Evolutionary conservation across 2,113 vertebrate genomes (phyloP), one percentile per base, ranked within the genome.

Genomic region (Amphilophus citrinellus): DNA sequence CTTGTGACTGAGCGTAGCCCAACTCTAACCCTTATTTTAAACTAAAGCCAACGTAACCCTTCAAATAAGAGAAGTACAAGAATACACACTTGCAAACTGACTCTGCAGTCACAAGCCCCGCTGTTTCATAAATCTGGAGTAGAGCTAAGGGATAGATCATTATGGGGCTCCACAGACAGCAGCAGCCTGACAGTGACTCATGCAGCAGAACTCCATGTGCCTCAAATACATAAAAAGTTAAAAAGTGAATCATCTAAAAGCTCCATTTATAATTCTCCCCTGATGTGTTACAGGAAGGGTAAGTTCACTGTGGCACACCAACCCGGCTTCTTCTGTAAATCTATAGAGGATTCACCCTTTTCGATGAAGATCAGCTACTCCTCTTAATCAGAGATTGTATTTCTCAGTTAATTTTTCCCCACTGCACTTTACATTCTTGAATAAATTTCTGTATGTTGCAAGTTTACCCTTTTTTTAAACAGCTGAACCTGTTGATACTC

Each of bases 171-270:
- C 53, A 7, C 20, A 61, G 22, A 9, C 42, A 62, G 35, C 82
- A 39, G 80, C 78, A 58, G 65, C 71, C 24, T 83, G 61, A 84
- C 81, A 44, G 80, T 86, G 89, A 92, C 80, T 91, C 91, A 89
- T 87, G 35, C 61, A 6, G 35, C 65, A 44, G 78, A 84, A 75
- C 62, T 75, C 24, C 10, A 6, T 5, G 47, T 65, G n/a, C 62
- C 39, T 82, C n/a, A 37, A 83, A 35, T 47, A 62, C n/a, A 75
- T 14, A 5, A 15, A 66, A 66, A 79, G 80, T 71, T 80, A 66
- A 79, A 61, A 85, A 80, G 79, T 84, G 60, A 92, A 68, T 88
- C 80, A 84, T 75, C 32, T 79, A 39, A 76, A 84, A 88, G 73
- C 82, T 80, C 13, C 50, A 18, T 39, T 77, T 47, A 56, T 80